These are phyloP conservation scores for Oopsacas minuta DNA, from an alignment of 37 sponge, comb jelly and placozoan species.

Conservation along the genomic window DNA sequence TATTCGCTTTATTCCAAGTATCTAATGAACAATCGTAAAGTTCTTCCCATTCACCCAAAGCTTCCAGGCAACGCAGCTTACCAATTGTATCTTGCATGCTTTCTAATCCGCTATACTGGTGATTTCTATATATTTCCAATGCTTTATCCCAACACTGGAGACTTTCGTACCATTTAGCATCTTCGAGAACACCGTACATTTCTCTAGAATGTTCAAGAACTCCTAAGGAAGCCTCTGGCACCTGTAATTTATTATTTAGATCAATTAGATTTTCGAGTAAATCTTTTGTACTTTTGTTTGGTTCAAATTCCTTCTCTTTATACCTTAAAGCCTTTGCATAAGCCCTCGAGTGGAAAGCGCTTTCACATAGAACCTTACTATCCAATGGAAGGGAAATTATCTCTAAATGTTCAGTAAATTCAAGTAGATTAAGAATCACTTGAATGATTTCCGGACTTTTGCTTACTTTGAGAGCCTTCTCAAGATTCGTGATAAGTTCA, in stretches of 20 bases:
- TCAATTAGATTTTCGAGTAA: conserved; percentile 24
- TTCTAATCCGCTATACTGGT: conserved; percentile 46
- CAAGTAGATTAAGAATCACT: conserved; percentile 76
- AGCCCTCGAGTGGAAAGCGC: conserved; percentile 81
- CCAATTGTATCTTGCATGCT: conserved; percentile 61
- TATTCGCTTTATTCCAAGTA: conserved; percentile 54
- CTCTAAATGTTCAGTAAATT: conserved; percentile 97
- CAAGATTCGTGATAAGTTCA: conserved; percentile 64
- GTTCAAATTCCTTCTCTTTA: conserved; percentile 92
- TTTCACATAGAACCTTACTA: conserved; percentile 63
- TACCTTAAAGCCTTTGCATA: conserved; percentile 96
- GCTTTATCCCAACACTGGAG: conserved; percentile 89
- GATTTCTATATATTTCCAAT: conserved; percentile 50
- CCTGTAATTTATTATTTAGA: conserved; percentile 95
- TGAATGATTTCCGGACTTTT: conserved; percentile 91
- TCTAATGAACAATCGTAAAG: conserved; percentile 58
- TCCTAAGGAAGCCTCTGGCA: conserved; percentile 83
- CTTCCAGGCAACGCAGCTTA: conserved; percentile 78
- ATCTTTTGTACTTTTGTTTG: conserved; percentile 47
- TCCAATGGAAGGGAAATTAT: conserved; percentile 54
- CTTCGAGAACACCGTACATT: conserved; percentile 21
- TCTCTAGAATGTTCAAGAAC: conserved; percentile 78
- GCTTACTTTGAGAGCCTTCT: conserved; percentile 57
- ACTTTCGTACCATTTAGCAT: conserved; percentile 79
- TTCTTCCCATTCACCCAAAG: conserved; percentile 79